These are phyloP conservation scores for Lemur catta DNA, from an alignment of 2,797 vertebrate genomes.

Conservation along the genomic window DNA sequence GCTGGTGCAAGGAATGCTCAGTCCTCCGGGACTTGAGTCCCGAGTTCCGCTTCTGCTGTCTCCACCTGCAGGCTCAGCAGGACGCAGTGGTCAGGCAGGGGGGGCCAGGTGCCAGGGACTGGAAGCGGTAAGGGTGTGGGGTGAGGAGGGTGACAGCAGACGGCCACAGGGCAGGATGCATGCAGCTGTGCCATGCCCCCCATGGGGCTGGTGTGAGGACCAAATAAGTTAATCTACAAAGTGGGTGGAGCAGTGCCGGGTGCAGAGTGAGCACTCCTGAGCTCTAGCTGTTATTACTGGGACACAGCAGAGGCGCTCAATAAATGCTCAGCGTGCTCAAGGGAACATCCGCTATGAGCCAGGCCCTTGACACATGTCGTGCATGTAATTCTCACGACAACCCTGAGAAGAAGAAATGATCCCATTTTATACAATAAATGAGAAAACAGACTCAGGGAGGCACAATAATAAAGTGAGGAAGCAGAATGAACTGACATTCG, in stretches of 20 bases:
- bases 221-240: not conserved
- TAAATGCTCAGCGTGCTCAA: not conserved
- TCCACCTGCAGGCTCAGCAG: not conserved
- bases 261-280: not conserved
- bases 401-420: not conserved
- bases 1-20: too few species aligned
- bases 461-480: not conserved
- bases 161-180: accelerated
- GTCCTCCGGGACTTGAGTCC: not conserved
- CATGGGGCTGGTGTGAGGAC: not conserved
- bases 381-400: conserved; percentile 20
- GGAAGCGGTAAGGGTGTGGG: not conserved
- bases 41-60: not conserved
- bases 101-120: not conserved
- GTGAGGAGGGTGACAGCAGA: not conserved
- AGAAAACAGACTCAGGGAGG: not conserved
- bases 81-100: not conserved
- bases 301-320: not conserved
- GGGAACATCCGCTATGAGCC: not conserved
- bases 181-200: not conserved
- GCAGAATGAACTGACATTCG: not conserved
- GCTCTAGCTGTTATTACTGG: not conserved
- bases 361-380: not conserved
- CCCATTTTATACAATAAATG: not conserved
- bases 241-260: not conserved